Evolutionary conservation across 2,113 vertebrate genomes (phyloP), one percentile per base, ranked within the genome.

Genomic region (Lynx canadensis): DNA sequence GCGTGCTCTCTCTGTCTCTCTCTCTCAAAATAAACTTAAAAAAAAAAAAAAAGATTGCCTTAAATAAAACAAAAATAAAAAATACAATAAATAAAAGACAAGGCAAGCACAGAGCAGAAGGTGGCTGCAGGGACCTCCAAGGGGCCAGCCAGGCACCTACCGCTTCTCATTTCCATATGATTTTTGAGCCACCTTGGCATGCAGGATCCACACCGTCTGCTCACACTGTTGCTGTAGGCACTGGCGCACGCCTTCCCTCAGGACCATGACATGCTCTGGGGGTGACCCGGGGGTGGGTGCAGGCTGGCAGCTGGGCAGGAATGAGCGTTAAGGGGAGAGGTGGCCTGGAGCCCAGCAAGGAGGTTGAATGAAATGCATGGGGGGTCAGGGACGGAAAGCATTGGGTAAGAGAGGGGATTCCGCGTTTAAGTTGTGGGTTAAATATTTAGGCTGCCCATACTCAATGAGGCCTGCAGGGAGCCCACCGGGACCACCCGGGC

Each of bases 81-180:
- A 23, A 19, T 60, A 60, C 21, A 60, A 21, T 60, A 23, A 60
- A 60, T 60, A 60, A 25, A 60, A 60, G 19, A 23, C 57, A 25
- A 84, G 25, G 29, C 31, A 33, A 0, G 3, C 63, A 1, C 1
- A 33, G 12, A 50, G 38, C 13, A 13, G 16, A 74, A 63, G 14
- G 38, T 9, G n/a, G 41, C 48, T 29, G 1, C 10, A 2, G 81
- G 18, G 57, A 41, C 29, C 7, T 13, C 48, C 88, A 18, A 31
- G 15, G 45, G 48, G 21, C 1, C 0, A 0, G 10, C 1, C 0
- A 0, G 6, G 48, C 15, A 92, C 98, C 38, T 98, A 99, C 99
- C 99, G 98, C 97, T 99, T 99, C 89, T 99, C 99, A 0, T 99
- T 99, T 96, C 99, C 99, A 0, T 99, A 99, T 0, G 99, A 99